These are phyloP conservation scores for Pollenia amentaria DNA, from an alignment of 2,888 invertebrate species.

Conservation along the genomic window DNA sequence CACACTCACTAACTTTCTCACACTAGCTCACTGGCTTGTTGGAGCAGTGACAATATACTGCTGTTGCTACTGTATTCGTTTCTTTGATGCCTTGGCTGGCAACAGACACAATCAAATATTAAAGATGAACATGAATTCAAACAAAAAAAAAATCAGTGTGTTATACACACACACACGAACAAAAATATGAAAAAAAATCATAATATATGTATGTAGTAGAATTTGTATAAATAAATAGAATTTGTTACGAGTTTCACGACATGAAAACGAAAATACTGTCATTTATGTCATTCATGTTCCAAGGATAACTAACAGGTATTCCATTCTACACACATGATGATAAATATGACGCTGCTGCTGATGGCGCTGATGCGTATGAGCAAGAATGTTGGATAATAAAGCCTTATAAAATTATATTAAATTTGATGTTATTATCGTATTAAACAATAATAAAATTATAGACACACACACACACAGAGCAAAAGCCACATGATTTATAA, in stretches of 20 bases:
- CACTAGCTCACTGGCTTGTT: conserved; percentile 1
- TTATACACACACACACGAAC: conserved; percentile 17
- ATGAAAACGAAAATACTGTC: conserved; percentile 64
- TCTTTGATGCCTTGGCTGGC: conserved; percentile 63
- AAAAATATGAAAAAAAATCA: conserved; percentile 31
- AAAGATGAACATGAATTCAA: conserved; percentile 45
- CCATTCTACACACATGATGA: conserved; percentile 23
- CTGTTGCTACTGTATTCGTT: conserved; percentile 46
- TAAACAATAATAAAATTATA: conserved; percentile 68
- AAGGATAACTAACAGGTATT: conserved; percentile 61
- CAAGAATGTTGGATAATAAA: conserved; percentile 54
- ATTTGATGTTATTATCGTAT: conserved; percentile 72
- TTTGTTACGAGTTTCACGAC: conserved; percentile 51
- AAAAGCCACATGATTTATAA: conserved; percentile 59
- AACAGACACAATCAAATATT: conserved; percentile 66
- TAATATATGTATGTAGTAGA: conserved; percentile 3
- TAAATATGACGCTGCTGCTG: conserved; percentile 7
- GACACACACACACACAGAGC: conserved; percentile 7
- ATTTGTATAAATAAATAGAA: conserved; percentile 48
- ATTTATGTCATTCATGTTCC: conserved; percentile 62
- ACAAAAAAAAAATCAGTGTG: conserved; percentile 50
- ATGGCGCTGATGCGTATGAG: conserved; percentile 17
- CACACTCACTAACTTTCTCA: not conserved
- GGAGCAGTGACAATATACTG: conserved; percentile 50
- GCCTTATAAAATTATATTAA: conserved; percentile 69